phyloP scores from a whole-genome alignment of 2,797 vertebrate species.

The Pseudochirops corinnae region DNA sequence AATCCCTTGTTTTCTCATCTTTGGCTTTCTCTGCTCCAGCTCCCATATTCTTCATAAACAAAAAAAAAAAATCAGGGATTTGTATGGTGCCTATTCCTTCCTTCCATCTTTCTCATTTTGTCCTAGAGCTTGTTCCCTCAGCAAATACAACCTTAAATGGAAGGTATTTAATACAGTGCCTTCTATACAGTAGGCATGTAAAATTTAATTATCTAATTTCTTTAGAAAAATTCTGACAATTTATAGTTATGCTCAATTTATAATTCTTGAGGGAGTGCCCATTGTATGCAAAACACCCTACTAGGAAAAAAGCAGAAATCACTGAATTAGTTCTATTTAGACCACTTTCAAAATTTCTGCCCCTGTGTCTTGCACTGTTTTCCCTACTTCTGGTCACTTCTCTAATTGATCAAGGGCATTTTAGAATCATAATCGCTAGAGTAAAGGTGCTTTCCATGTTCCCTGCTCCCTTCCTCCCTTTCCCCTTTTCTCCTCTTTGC shows the following conservation, averaged over 20 bases:
- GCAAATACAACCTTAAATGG: conserved; percentile 29
- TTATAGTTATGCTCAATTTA: background rate
- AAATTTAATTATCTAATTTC: background rate
- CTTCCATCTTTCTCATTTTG: conserved; percentile 47
- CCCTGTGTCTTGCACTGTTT: background rate
- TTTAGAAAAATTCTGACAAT: background rate
- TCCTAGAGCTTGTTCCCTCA: background rate
- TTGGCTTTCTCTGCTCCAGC: background rate
- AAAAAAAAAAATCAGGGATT: conserved; percentile 29
- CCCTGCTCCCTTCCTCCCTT: background rate
- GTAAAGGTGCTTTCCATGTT: background rate
- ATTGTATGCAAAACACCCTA: background rate
- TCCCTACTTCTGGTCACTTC: background rate
- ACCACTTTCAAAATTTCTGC: background rate
- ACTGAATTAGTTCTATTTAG: background rate
- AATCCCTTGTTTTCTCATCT: background rate
- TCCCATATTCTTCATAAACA: background rate
- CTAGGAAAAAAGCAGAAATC: background rate
- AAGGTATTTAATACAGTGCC: background rate
- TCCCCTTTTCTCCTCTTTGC: background rate
- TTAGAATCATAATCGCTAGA: background rate
- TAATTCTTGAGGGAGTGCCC: background rate
- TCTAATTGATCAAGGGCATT: background rate
- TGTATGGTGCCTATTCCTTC: background rate
- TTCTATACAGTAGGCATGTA: background rate